phyloP scores from a whole-genome alignment of 2,888 invertebrate genomes.

The Myathropa florea region DNA sequence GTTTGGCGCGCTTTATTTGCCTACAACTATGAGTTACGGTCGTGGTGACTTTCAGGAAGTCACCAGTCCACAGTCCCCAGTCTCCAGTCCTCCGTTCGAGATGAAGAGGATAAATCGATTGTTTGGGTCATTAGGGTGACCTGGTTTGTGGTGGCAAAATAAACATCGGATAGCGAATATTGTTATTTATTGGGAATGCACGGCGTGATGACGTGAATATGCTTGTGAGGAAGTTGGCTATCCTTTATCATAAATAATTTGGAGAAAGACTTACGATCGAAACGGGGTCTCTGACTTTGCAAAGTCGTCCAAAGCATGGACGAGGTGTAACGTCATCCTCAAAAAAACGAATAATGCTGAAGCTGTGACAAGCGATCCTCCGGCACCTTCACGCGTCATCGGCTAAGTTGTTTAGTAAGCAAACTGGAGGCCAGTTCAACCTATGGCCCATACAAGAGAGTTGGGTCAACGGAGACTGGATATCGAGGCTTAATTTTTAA shows the following conservation, averaged over 20 bases:
- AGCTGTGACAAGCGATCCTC: no score
- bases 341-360: no score
- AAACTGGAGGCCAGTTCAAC: no score
- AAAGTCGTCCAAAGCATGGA: no score
- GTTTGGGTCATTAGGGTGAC: constrained; percentile 3
- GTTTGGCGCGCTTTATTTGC: constrained; percentile 40
- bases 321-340: no score
- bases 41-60: constrained; percentile 1
- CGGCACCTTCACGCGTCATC: no score
- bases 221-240: background rate
- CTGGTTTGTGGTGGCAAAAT: background rate
- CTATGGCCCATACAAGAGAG: no score
- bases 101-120: background rate
- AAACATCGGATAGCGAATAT: background rate
- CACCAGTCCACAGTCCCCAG: background rate
- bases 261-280: no score
- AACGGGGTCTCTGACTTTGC: no score
- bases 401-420: no score
- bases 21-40: constrained; percentile 30
- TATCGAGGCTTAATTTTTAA: no score
- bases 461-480: no score
- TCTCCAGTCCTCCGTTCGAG: background rate
- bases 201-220: background rate
- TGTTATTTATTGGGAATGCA: background rate
- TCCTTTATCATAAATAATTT: background rate